Evolutionary conservation across 2,113 vertebrate species (phyloP).

Genomic region (Scartelaos histophorus): DNA sequence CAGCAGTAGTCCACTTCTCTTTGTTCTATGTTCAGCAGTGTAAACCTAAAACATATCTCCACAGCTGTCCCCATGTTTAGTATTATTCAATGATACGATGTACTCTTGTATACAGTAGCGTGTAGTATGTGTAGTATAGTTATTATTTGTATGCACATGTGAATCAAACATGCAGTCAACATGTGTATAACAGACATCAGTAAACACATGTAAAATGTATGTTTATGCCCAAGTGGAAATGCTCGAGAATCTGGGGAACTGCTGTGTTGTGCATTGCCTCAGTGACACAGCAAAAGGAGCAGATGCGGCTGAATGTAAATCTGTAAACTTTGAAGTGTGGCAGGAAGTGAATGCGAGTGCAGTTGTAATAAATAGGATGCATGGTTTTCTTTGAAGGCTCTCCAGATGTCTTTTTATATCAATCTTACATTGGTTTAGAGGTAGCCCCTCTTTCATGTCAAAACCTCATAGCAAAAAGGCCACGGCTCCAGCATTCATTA

Average conservation of each 20-base stretch:
- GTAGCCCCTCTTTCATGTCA: conserved; percentile 74
- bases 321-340: conserved; percentile 74
- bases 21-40: not conserved
- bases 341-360: conserved; percentile 64
- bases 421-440: conserved; percentile 72
- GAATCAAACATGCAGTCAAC: no score
- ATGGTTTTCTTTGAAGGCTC: conserved; percentile 73
- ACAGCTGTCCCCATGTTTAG: not conserved
- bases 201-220: not conserved
- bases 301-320: conserved; percentile 68
- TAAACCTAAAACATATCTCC: not conserved
- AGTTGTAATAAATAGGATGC: conserved; percentile 76
- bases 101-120: not conserved
- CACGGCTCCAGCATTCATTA: conserved; percentile 72
- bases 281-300: conserved; percentile 47
- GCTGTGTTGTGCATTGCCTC: conserved; percentile 26
- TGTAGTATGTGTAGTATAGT: not conserved
- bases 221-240: not conserved
- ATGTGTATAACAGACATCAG: no score
- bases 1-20: not conserved
- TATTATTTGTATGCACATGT: no score
- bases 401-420: conserved; percentile 73
- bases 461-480: conserved; percentile 71
- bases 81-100: not conserved
- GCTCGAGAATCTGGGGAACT: not conserved